phyloP scores from a whole-genome alignment of 1,140 invertebrate species.

The Lepidurus packardi region DNA sequence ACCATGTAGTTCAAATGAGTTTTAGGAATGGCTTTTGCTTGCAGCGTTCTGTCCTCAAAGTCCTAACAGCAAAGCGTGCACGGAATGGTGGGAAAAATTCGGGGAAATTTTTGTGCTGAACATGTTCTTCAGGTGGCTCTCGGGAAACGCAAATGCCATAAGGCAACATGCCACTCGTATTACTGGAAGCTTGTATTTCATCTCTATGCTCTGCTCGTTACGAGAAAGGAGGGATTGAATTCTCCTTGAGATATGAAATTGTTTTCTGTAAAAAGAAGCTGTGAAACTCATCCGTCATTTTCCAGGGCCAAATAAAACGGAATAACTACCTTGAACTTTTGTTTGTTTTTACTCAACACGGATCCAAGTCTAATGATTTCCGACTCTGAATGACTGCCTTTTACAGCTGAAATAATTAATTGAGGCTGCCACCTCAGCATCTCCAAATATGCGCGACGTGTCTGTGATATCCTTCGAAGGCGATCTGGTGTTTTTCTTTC shows the following conservation, averaged over 20 bases:
- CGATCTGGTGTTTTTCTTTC: no score
- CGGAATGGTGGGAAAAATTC: not conserved
- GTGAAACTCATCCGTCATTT: slow-evolving; percentile 15
- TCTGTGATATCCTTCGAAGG: no score
- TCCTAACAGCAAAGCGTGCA: not conserved
- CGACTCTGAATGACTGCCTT: not conserved
- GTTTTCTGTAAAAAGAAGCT: slow-evolving; percentile 1
- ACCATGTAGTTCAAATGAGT: not conserved
- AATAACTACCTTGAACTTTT: not conserved
- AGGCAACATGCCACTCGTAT: not conserved
- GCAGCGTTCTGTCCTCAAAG: not conserved
- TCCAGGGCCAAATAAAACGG: not conserved
- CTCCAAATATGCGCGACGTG: not conserved
- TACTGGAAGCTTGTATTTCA: not conserved
- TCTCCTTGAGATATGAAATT: not conserved
- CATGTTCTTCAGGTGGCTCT: not conserved
- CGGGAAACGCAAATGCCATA: not conserved
- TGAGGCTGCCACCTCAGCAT: not conserved
- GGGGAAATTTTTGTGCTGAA: not conserved
- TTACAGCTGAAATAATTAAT: not conserved
- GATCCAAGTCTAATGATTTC: slow-evolving; percentile 6
- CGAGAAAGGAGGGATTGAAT: not conserved
- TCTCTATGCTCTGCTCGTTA: not conserved
- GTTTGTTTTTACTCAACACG: not conserved
- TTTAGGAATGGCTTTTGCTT: not conserved